Conservation (phyloP, 2,113 vertebrate genomes). For the Hemichromis elongatus region DNA sequence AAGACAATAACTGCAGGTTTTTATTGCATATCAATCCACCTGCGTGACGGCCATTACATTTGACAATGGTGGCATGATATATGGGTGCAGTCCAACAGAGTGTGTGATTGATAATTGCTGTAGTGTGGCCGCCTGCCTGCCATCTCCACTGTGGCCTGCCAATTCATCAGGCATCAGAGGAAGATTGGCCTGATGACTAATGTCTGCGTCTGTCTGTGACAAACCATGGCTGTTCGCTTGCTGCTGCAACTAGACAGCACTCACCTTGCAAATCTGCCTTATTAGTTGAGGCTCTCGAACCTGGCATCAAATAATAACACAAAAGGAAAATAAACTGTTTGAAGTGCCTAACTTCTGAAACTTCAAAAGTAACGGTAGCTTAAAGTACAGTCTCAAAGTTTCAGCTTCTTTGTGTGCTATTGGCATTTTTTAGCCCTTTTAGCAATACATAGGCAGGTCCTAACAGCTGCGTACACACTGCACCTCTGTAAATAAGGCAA, state of each 20-base stretch:
- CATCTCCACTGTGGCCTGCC: constrained; percentile 34
- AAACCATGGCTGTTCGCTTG: neutral
- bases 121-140: constrained; percentile 35
- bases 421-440: neutral
- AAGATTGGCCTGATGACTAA: constrained; percentile 50
- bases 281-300: constrained; percentile 15
- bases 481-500: constrained; percentile 27
- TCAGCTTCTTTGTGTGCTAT: neutral
- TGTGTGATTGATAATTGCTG: constrained; percentile 67
- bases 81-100: constrained; percentile 11
- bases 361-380: neutral
- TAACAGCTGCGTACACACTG: neutral
- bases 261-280: constrained; percentile 18
- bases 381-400: neutral
- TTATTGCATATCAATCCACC: constrained; percentile 31
- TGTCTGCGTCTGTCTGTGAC: constrained; percentile 26
- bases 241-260: neutral
- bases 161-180: constrained; percentile 59
- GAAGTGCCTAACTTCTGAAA: neutral
- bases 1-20: constrained; percentile 1
- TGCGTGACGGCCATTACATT: constrained; percentile 17
- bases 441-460: neutral
- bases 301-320: neutral
- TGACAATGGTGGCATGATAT: constrained; percentile 36
- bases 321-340: neutral